Percentiles rank a stretch among this genome's conserved stretches.
phyloP scores from a whole-genome alignment of 2,888 invertebrate species.

The Junonia oenone region DNA sequence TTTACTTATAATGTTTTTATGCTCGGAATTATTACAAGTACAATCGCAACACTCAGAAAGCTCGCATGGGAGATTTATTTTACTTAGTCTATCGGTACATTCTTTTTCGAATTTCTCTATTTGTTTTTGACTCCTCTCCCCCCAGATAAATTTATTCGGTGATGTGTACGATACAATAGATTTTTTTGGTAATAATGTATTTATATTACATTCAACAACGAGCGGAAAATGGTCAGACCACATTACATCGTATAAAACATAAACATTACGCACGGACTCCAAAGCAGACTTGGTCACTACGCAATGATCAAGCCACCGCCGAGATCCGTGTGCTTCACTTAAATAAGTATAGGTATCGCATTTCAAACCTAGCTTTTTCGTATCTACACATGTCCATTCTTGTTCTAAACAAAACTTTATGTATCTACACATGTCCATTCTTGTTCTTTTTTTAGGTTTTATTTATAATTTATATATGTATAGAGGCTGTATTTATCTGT shows the following conservation, averaged over 20 bases:
- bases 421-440: too few species aligned
- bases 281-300: constrained; percentile 13
- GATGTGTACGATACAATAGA: background rate
- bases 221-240: constrained; percentile 11
- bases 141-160: constrained; percentile 4
- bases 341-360: constrained; percentile 22
- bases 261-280: constrained; percentile 6
- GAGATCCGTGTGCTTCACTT: constrained; percentile 21
- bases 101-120: too few species aligned
- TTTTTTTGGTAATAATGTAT: constrained; percentile 7
- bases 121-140: constrained; percentile 8
- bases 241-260: constrained; percentile 15
- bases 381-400: constrained; percentile 14
- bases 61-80: too few species aligned
- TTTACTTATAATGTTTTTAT: background rate
- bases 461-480: too few species aligned
- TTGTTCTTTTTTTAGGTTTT: too few species aligned
- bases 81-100: too few species aligned
- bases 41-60: too few species aligned
- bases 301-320: constrained; percentile 23
- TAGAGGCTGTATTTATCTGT: too few species aligned
- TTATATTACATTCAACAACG: constrained; percentile 14
- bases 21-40: too few species aligned
- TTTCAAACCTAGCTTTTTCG: constrained; percentile 14
- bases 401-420: too few species aligned